Evolutionary conservation across 2,113 vertebrate genomes (phyloP).

Genomic region (Neogale vison): DNA sequence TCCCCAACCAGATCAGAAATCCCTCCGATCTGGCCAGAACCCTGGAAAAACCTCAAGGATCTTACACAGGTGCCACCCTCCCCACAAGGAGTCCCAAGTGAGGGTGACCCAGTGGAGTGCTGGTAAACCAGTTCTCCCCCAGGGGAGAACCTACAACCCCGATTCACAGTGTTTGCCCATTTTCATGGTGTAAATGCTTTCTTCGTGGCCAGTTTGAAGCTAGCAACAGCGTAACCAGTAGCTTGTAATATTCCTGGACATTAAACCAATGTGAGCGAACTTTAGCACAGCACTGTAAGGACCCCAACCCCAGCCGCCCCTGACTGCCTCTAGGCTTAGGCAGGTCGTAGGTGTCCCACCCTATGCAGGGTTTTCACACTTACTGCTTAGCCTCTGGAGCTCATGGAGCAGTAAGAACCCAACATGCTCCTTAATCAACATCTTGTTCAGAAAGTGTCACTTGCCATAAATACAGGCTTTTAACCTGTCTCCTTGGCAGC

Average conservation of each 20-base stretch:
- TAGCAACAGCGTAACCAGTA: not conserved
- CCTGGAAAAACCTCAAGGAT: not conserved
- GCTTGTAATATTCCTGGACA: not conserved
- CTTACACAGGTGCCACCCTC: not conserved
- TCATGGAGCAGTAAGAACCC: slow-evolving; percentile 44
- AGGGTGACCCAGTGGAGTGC: not conserved
- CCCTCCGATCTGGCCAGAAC: not conserved
- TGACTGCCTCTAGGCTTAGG: not conserved
- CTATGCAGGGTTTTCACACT: slow-evolving; percentile 12
- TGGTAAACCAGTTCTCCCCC: not conserved
- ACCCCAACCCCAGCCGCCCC: not conserved
- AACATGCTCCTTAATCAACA: slow-evolving; percentile 72
- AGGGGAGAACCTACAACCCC: not conserved
- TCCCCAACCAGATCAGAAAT: not conserved
- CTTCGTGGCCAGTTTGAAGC: not conserved
- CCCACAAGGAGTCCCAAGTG: not conserved
- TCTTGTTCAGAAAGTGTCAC: slow-evolving; percentile 69
- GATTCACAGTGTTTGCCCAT: not conserved
- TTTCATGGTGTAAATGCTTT: not conserved
- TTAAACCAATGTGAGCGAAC: not conserved
- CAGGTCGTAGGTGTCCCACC: not conserved
- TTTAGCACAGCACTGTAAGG: not conserved
- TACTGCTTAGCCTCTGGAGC: slow-evolving; percentile 5
- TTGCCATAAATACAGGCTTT: slow-evolving; percentile 76
- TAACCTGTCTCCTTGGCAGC: slow-evolving; percentile 72